These are phyloP conservation scores for Bostrychus sinensis DNA, from an alignment of 2,113 vertebrate genomes.

Conservation along the genomic window DNA sequence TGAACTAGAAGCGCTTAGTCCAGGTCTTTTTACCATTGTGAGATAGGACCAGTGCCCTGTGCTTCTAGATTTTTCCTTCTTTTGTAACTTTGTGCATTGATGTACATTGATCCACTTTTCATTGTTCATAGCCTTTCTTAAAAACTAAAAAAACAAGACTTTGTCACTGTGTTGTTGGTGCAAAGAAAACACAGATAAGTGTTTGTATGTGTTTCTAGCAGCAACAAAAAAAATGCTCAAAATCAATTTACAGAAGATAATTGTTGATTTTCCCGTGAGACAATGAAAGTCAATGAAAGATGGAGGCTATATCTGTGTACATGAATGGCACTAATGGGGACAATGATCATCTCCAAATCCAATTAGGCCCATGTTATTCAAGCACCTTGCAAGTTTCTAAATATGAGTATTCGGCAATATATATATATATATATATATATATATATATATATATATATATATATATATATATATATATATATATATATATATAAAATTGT, in stretches of 20 bases:
- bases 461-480: too few relatives aligned
- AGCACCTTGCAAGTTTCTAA: slow-evolving; percentile 46
- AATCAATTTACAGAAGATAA: slow-evolving; percentile 76
- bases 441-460: too few relatives aligned
- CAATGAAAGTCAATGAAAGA: slow-evolving; percentile 66
- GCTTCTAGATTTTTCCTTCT: too few relatives aligned
- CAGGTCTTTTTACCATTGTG: too few relatives aligned
- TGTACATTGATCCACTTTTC: too few relatives aligned
- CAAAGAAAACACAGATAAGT: not conserved
- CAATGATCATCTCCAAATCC: slow-evolving; percentile 72
- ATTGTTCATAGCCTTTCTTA: too few relatives aligned
- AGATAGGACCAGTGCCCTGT: too few relatives aligned
- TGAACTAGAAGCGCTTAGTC: too few relatives aligned
- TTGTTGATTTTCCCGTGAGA: slow-evolving; percentile 68
- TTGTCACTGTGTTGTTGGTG: too few relatives aligned
- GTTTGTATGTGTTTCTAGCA: slow-evolving; percentile 7
- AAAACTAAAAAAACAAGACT: too few relatives aligned
- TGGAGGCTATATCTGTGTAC: slow-evolving; percentile 56
- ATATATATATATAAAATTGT: slow-evolving; percentile 50
- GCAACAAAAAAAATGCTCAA: slow-evolving; percentile 21
- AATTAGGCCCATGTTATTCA: slow-evolving; percentile 72
- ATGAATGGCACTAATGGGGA: slow-evolving; percentile 75
- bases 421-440: too few relatives aligned
- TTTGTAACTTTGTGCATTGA: too few relatives aligned
- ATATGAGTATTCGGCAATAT: slow-evolving; percentile 35